phyloP scores from a whole-genome alignment of 2,888 invertebrate genomes.

The Caenorhabditis japonica region DNA sequence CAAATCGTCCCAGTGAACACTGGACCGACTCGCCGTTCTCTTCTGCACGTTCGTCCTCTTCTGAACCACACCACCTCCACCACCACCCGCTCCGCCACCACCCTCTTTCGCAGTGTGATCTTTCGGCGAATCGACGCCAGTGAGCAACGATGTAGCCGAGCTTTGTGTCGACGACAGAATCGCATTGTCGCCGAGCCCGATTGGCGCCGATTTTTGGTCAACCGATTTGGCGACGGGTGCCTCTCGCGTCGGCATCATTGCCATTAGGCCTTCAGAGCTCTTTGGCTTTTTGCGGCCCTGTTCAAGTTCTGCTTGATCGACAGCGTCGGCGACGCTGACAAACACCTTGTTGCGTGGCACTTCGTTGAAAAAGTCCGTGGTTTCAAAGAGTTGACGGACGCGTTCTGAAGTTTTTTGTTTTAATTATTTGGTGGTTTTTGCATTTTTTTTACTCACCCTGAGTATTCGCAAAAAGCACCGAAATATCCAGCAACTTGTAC shows the following conservation, averaged over 20 bases:
- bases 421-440: too few relatives aligned
- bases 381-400: conserved; percentile 68
- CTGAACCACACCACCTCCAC: conserved; percentile 5
- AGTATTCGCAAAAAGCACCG: conserved; percentile 66
- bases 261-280: conserved; percentile 6
- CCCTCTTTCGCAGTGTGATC: conserved; percentile 25
- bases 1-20: conserved; percentile 22
- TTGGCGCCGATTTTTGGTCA: conserved; percentile 44
- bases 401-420: conserved; percentile 54
- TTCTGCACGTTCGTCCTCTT: conserved; percentile 1
- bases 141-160: conserved; percentile 21
- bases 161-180: conserved; percentile 32
- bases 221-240: conserved; percentile 51
- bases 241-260: conserved; percentile 15
- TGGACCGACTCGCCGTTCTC: conserved; percentile 12
- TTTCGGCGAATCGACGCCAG: conserved; percentile 26
- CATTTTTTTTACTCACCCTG: conserved; percentile 56
- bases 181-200: conserved; percentile 25
- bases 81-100: too few relatives aligned
- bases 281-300: conserved; percentile 19
- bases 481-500: conserved; percentile 62
- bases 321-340: conserved; percentile 68
- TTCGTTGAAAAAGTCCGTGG: conserved; percentile 65
- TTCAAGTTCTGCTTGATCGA: conserved; percentile 61
- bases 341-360: conserved; percentile 66